Conservation (phyloP, 2,888 invertebrate species). For the Parnassius apollo region DNA sequence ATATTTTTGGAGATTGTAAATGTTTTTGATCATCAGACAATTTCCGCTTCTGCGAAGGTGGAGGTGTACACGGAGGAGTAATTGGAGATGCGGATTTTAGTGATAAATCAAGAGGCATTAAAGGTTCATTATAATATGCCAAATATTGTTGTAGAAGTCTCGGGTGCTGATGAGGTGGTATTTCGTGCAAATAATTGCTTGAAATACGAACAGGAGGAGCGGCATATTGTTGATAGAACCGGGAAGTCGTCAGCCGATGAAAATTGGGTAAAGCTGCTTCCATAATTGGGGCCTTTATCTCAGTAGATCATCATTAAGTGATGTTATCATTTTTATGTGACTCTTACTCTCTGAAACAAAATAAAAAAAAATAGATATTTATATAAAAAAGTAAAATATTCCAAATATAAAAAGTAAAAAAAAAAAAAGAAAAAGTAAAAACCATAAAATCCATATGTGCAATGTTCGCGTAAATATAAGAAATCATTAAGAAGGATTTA, state of each 20-base stretch:
- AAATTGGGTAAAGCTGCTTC: constrained; percentile 71
- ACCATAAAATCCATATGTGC: too few relatives aligned
- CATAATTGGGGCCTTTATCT: constrained; percentile 47
- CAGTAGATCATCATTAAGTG: constrained; percentile 20
- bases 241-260: constrained; percentile 61
- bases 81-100: constrained; percentile 86
- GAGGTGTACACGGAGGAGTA: constrained; percentile 89
- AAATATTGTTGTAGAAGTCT: constrained; percentile 78
- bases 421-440: too few relatives aligned
- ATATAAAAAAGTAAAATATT: too few relatives aligned
- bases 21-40: constrained; percentile 52
- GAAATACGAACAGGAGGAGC: constrained; percentile 63
- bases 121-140: constrained; percentile 81
- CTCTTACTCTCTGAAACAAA: constrained; percentile 45
- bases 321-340: constrained; percentile 26
- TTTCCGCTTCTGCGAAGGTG: constrained; percentile 82
- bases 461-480: too few relatives aligned
- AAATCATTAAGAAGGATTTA: not conserved
- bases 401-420: too few relatives aligned
- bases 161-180: constrained; percentile 70
- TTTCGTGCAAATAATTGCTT: constrained; percentile 67
- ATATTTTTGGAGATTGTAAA: constrained; percentile 68
- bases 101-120: constrained; percentile 88
- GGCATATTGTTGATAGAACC: constrained; percentile 72
- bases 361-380: too few relatives aligned